Percentiles rank a stretch among this genome's conserved stretches.
phyloP scores from a whole-genome alignment of 2,888 invertebrate species.

The Adineta ricciae region DNA sequence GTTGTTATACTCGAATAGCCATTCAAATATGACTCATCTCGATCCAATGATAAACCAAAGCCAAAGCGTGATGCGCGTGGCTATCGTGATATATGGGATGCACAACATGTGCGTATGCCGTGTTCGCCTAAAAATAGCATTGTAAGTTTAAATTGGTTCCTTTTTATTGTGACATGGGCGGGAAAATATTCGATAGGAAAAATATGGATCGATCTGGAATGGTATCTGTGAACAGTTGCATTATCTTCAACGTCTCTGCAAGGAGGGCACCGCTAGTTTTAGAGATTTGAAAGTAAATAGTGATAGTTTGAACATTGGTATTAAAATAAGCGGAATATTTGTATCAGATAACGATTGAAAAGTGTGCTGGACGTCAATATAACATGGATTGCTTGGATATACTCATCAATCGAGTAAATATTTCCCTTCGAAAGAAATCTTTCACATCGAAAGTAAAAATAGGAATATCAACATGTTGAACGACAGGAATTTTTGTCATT shows the following conservation, averaged over 20 bases:
- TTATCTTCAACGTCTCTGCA: not conserved
- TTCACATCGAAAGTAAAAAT: too few species aligned
- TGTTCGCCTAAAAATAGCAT: not conserved
- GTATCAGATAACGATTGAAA: not conserved
- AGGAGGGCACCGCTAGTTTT: not conserved
- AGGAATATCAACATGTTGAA: not conserved
- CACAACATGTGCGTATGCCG: not conserved
- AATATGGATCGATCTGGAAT: not conserved
- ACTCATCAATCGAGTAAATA: not conserved
- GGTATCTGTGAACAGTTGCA: not conserved
- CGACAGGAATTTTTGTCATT: not conserved
- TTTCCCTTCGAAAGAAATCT: too few species aligned
- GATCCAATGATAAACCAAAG: not conserved
- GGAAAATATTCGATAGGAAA: not conserved
- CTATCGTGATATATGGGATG: not conserved
- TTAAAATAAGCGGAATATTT: not conserved
- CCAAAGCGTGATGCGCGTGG: not conserved
- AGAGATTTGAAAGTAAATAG: not conserved
- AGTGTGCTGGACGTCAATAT: not conserved
- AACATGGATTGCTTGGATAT: not conserved
- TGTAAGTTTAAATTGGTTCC: not conserved
- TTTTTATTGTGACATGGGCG: not conserved
- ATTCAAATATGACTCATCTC: not conserved
- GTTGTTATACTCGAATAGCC: not conserved
- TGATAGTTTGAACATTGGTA: not conserved